Conservation (phyloP, 2,797 vertebrate genomes). For the Petrocephalus schoutedeni region DNA sequence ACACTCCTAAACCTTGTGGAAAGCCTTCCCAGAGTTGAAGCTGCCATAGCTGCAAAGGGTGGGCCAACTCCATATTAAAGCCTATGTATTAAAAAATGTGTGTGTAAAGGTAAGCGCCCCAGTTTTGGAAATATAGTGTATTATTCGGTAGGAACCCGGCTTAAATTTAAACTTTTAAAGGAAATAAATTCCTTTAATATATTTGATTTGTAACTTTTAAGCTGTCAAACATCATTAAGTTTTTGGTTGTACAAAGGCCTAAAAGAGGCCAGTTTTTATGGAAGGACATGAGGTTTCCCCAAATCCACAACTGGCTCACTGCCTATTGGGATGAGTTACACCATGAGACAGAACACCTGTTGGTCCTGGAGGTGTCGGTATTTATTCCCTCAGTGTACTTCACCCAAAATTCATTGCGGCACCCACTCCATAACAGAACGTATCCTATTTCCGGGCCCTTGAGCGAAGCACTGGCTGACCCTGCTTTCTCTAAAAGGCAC, state of each 20-base stretch:
- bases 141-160: background rate
- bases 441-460: background rate
- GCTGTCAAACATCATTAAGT: background rate
- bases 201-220: background rate
- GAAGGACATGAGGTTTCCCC: background rate
- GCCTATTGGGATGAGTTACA: background rate
- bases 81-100: no score
- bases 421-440: background rate
- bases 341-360: background rate
- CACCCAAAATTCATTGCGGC: background rate
- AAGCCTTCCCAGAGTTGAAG: no score
- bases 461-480: background rate
- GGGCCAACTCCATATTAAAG: no score
- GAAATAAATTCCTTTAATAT: background rate
- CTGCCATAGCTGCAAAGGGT: no score
- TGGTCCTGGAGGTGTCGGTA: background rate
- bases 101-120: no score
- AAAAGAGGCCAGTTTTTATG: background rate
- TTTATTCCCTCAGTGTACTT: background rate
- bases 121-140: background rate
- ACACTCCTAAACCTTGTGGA: no score
- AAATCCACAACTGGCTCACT: background rate
- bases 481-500: background rate
- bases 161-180: background rate
- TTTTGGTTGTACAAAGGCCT: background rate